A percentile compares a stretch with the other conserved stretches of the same genome.
Conservation (phyloP, 2,888 invertebrate genomes). For the Diaphora mendica region DNA sequence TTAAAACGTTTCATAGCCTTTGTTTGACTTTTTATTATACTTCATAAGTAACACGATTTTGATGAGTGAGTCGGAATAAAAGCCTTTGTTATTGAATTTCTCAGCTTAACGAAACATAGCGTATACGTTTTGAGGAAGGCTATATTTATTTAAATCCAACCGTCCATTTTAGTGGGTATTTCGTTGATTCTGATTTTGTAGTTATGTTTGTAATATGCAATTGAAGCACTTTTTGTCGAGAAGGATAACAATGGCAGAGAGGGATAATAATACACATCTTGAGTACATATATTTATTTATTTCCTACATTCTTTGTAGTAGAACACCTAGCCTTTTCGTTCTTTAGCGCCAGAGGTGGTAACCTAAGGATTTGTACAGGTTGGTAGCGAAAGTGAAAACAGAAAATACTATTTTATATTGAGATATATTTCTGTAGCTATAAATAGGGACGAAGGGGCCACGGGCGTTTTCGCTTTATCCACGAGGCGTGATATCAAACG, state of each 20-base stretch:
- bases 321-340: slow-evolving; percentile 24
- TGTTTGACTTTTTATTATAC: slow-evolving; percentile 4
- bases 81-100: slow-evolving; percentile 22
- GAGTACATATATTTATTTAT: slow-evolving; percentile 4
- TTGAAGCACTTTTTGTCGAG: slow-evolving; percentile 31
- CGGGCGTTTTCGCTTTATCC: slow-evolving; percentile 30
- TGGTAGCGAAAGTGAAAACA: slow-evolving; percentile 36
- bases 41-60: slow-evolving; percentile 14
- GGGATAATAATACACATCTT: neutral
- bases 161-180: slow-evolving; percentile 30
- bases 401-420: slow-evolving; percentile 34
- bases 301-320: slow-evolving; percentile 6
- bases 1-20: neutral
- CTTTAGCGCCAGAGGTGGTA: slow-evolving; percentile 19
- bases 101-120: slow-evolving; percentile 29
- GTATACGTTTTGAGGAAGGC: slow-evolving; percentile 27
- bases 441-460: slow-evolving; percentile 33
- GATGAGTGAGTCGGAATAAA: slow-evolving; percentile 19
- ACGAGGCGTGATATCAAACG: slow-evolving; percentile 31
- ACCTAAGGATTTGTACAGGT: slow-evolving; percentile 40
- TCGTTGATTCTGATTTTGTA: slow-evolving; percentile 37
- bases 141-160: slow-evolving; percentile 25
- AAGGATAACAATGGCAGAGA: neutral
- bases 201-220: slow-evolving; percentile 48
- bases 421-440: slow-evolving; percentile 24